Evolutionary conservation across 2,797 vertebrate genomes (phyloP), one percentile per base, ranked within the genome.

Genomic region (Rhadinocentrus ornatus): DNA sequence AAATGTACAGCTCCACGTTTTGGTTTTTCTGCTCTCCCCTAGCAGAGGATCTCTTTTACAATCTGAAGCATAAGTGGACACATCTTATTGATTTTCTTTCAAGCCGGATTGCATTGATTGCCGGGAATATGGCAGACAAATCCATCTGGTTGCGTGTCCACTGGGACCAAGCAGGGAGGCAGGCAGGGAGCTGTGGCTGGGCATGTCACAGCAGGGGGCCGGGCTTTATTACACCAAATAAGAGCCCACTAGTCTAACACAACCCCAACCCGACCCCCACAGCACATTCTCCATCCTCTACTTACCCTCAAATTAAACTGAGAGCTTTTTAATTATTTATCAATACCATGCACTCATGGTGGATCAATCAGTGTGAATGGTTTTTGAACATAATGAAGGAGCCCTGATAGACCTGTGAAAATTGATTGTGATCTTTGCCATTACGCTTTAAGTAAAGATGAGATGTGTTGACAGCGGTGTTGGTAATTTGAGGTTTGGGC

Each of bases 1-100:
- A 66, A 93, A 92, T 92, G 0, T 44, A 20, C n/a, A 22, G 46
- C 18, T 59, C n/a, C 81, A 75, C 57, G 90, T 94, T 94, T 93
- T 93, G 91, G 92, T 95, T 95, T 94, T 93, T 91, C 88, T 90
- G 93, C 92, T 94, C 92, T 93, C 91, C 91, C 92, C 91, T 93
- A 90, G 92, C 94, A 92, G 91, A 94, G 92, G 94, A 93, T 95
- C 93, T 93, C 94, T 94, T 92, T 90, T 62, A 63, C 93, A 95
- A 95, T 96, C 91, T 94, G 91, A 95, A 93, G 94, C 95, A 96
- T 95, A 97, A 97, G 96, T 96, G 96, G 96, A 96, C 95, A 96
- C 94, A 94, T 96, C 93, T 93, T 96, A 98, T 97, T 97, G 97
- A 98, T 98, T 98, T 97, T 95, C 96, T 97, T 99, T 99, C 97